Evolutionary conservation across 2,113 vertebrate species (phyloP).

Genomic region (Marmota flaviventris): DNA sequence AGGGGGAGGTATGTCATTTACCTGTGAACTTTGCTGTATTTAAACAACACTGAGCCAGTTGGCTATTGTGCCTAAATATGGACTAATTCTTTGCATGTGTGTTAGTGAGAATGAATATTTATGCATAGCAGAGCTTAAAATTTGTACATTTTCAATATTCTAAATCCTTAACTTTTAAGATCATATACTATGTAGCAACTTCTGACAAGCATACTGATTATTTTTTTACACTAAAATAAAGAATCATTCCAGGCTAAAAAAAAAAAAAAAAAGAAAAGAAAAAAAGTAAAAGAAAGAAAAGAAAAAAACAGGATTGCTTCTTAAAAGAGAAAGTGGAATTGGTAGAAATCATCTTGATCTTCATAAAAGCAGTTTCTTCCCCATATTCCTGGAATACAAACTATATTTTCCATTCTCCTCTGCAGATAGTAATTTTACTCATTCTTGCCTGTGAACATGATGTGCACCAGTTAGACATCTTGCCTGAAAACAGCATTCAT

Average conservation of each 20-base stretch:
- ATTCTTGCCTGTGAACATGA: not conserved
- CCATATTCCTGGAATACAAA: not conserved
- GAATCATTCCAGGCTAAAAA: not conserved
- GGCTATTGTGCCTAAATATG: not conserved
- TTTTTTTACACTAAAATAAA: not conserved
- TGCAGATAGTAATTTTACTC: not conserved
- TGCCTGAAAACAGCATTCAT: not conserved
- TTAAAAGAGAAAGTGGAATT: not conserved
- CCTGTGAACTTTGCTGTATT: not conserved
- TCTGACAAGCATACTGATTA: not conserved
- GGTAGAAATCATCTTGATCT: not conserved
- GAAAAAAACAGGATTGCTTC: not conserved
- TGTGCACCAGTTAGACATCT: not conserved
- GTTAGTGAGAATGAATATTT: not conserved
- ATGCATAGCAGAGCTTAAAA: not conserved
- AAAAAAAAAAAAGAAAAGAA: too few relatives aligned
- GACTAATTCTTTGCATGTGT: not conserved
- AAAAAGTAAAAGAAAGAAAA: too few relatives aligned
- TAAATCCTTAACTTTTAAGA: not conserved
- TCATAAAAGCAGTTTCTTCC: not conserved
- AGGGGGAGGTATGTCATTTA: not conserved
- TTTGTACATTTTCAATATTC: not conserved
- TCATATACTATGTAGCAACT: not conserved
- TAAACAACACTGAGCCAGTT: not conserved
- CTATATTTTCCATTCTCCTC: not conserved